These are phyloP conservation scores for Ametastegia equiseti DNA, from an alignment of 2,888 invertebrate genomes.

Conservation along the genomic window DNA sequence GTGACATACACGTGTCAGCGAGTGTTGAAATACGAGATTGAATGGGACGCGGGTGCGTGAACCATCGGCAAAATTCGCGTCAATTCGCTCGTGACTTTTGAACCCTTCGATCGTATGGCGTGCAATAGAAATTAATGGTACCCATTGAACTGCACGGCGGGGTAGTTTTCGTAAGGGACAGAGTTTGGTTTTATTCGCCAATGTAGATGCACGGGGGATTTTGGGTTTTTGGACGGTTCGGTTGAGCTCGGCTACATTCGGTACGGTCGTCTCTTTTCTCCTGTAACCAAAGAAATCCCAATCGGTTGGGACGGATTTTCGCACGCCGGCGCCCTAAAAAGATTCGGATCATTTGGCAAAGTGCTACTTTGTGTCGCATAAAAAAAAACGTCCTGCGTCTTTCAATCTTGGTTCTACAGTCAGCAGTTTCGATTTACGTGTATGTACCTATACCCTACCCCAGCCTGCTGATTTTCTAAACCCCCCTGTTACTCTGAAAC, in stretches of 20 bases:
- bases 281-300: conserved; percentile 26
- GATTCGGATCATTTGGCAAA: conserved; percentile 75
- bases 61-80: not conserved
- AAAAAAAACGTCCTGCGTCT: conserved; percentile 69
- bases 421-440: conserved; percentile 65
- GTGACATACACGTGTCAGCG: conserved; percentile 15
- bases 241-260: not conserved
- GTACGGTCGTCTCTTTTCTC: not conserved
- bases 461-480: not conserved
- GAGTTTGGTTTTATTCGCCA: conserved; percentile 10
- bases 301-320: conserved; percentile 32
- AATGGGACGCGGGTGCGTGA: not conserved
- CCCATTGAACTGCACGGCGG: conserved; percentile 4
- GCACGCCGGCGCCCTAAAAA: conserved; percentile 64
- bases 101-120: not conserved
- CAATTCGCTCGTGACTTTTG: not conserved
- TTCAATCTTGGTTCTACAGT: conserved; percentile 66
- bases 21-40: not conserved
- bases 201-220: conserved; percentile 8
- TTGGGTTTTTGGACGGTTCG: not conserved
- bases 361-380: conserved; percentile 75
- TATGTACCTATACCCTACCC: not conserved
- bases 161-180: not conserved
- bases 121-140: conserved; percentile 19
- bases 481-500: not conserved